A percentile compares a stretch with the other conserved stretches of the same genome.
Conservation (phyloP, 1,140 invertebrate species). For the Gonioctena quinquepunctata region DNA sequence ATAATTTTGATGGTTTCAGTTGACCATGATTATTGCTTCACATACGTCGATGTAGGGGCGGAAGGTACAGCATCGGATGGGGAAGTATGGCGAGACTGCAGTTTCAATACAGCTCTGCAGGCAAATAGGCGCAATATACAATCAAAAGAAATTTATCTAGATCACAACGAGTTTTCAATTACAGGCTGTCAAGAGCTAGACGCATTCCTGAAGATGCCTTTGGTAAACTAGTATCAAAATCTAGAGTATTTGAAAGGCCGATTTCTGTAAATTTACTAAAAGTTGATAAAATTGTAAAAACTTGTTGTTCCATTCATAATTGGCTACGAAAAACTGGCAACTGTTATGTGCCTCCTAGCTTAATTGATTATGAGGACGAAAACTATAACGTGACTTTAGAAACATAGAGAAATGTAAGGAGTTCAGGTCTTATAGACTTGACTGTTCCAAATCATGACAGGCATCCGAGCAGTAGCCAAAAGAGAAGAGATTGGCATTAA, state of each 20-base stretch:
- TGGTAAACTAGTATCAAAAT: not conserved
- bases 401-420: conserved; percentile 13
- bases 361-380: conserved; percentile 27
- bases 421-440: conserved; percentile 10
- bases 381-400: conserved; percentile 9
- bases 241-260: conserved; percentile 25
- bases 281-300: conserved; percentile 22
- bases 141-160: too few relatives aligned
- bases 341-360: not conserved
- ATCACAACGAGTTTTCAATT: too few relatives aligned
- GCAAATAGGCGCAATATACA: too few relatives aligned
- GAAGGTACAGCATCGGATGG: conserved; percentile 54
- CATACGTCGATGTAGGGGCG: conserved; percentile 55
- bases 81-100: conserved; percentile 19
- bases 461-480: not conserved
- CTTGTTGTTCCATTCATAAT: conserved; percentile 23
- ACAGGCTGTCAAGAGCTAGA: too few relatives aligned
- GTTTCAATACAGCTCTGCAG: conserved; percentile 1
- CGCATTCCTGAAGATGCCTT: too few relatives aligned
- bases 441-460: conserved; percentile 1
- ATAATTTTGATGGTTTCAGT: conserved; percentile 55
- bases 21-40: conserved; percentile 55
- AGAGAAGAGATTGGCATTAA: too few relatives aligned
- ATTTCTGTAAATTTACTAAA: conserved; percentile 15
- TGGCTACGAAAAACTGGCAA: conserved; percentile 17